phyloP scores from a whole-genome alignment of 1,140 invertebrate genomes.

The Saxidomus purpurata region DNA sequence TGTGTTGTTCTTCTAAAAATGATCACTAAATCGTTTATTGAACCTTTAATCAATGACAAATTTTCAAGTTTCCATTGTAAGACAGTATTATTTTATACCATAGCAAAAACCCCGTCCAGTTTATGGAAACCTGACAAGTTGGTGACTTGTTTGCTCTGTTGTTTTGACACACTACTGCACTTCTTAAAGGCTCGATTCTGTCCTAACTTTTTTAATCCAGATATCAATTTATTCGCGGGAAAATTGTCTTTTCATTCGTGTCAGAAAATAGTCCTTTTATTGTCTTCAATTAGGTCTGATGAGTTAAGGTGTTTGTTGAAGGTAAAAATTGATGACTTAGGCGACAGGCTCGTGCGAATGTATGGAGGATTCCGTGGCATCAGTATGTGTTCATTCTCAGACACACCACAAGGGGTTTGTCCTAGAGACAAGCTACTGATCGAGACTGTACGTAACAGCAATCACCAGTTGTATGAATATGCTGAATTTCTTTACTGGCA shows the following conservation, averaged over 20 bases:
- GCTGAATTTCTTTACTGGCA: neutral
- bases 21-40: slow-evolving; percentile 31
- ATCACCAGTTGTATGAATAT: neutral
- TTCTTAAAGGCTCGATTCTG: neutral
- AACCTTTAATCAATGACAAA: neutral
- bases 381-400: neutral
- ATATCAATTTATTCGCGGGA: slow-evolving; percentile 9
- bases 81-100: neutral
- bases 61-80: slow-evolving; percentile 25
- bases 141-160: neutral
- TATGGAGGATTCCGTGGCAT: neutral
- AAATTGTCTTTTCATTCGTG: too few species aligned
- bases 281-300: too few species aligned
- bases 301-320: neutral
- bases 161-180: neutral
- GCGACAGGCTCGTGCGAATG: too few species aligned
- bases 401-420: too few species aligned
- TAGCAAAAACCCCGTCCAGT: neutral
- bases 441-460: neutral
- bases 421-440: neutral
- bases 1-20: slow-evolving; percentile 6
- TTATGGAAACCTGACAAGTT: slow-evolving; percentile 9
- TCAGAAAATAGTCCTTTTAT: too few species aligned
- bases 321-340: neutral
- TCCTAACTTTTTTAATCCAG: neutral